Evolutionary conservation across 2,888 invertebrate species (phyloP).

Genomic region (Pachycephus smyrnensis): DNA sequence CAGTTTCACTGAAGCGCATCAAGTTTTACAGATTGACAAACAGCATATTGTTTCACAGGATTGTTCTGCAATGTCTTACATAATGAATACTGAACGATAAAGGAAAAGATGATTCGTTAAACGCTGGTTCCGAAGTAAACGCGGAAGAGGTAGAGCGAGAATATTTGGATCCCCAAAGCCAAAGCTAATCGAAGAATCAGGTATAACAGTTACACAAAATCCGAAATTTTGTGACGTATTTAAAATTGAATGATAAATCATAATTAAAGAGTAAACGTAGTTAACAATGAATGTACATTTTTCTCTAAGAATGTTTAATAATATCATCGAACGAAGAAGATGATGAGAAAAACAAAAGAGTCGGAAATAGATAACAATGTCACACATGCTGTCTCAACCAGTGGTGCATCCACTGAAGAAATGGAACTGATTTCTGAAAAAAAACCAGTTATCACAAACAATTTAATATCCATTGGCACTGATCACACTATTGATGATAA

Average conservation of each 20-base stretch:
- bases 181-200: constrained; percentile 61
- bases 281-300: constrained; percentile 1
- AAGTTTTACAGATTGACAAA: not conserved
- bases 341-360: constrained; percentile 32
- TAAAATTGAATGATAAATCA: not conserved
- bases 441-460: constrained; percentile 63
- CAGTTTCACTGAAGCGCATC: not conserved
- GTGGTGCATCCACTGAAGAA: constrained; percentile 38
- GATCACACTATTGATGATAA: constrained; percentile 24
- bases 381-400: constrained; percentile 21
- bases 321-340: constrained; percentile 67
- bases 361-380: constrained; percentile 26
- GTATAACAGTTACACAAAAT: constrained; percentile 37
- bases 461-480: constrained; percentile 23
- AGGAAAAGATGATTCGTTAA: no score
- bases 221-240: not conserved
- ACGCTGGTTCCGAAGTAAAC: no score
- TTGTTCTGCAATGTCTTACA: no score
- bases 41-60: not conserved
- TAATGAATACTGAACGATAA: no score
- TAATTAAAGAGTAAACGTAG: not conserved
- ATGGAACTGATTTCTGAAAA: constrained; percentile 58
- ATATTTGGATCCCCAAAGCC: constrained; percentile 34
- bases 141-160: constrained; percentile 45
- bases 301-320: constrained; percentile 60